Evolutionary conservation across 2,797 vertebrate genomes (phyloP).

Genomic region (Botia kubotai): DNA sequence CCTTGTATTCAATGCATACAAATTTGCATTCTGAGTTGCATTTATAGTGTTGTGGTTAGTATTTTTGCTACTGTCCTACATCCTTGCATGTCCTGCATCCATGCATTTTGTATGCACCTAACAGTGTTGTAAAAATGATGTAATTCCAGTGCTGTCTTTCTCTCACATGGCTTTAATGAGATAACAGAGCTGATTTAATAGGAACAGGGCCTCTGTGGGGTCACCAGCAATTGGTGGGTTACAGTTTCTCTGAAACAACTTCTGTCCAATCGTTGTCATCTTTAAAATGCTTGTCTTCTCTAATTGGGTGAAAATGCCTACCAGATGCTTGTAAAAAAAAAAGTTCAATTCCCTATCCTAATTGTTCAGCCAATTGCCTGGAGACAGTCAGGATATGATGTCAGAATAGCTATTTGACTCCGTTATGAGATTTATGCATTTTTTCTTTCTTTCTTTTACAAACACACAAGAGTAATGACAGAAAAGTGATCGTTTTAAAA

Average conservation of each 20-base stretch:
- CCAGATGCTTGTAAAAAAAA: slow-evolving; percentile 80
- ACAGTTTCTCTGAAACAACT: slow-evolving; percentile 82
- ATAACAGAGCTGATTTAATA: slow-evolving; percentile 32
- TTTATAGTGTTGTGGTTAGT: background rate
- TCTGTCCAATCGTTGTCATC: slow-evolving; percentile 81
- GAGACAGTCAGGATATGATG: slow-evolving; percentile 73
- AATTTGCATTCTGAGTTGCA: background rate
- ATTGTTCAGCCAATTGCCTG: slow-evolving; percentile 78
- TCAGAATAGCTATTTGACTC: slow-evolving; percentile 58
- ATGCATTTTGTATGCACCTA: slow-evolving; percentile 14
- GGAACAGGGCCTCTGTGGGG: slow-evolving; percentile 61
- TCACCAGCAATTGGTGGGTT: slow-evolving; percentile 80
- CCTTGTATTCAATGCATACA: background rate
- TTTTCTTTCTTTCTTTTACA: background rate
- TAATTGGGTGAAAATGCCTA: slow-evolving; percentile 86
- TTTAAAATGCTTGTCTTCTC: slow-evolving; percentile 81
- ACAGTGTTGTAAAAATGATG: background rate
- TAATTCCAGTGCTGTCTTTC: slow-evolving; percentile 33
- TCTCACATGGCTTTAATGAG: slow-evolving; percentile 22
- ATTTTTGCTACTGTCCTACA: background rate
- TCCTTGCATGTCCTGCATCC: background rate
- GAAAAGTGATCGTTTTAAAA: too few relatives aligned
- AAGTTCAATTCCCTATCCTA: slow-evolving; percentile 73
- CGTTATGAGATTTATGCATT: background rate
- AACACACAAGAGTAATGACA: too few relatives aligned